Evolutionary conservation across 2,888 invertebrate species (phyloP).

Genomic region (Baronia brevicornis): DNA sequence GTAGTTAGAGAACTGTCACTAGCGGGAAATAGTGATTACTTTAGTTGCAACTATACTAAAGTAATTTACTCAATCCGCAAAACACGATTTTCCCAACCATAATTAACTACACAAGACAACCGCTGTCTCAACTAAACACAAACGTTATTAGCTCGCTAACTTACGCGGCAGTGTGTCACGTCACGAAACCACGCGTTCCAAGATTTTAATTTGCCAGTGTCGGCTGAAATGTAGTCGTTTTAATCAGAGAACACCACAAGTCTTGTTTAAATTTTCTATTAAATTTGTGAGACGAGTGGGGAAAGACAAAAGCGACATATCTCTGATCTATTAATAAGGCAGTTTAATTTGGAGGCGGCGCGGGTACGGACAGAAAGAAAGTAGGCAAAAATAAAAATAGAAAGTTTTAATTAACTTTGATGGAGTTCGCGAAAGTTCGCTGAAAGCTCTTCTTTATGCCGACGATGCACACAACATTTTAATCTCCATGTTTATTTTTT

Average conservation of each 20-base stretch:
- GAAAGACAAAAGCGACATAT: slow-evolving; percentile 63
- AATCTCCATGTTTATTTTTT: slow-evolving; percentile 4
- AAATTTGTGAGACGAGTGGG: slow-evolving; percentile 53
- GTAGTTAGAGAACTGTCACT: background rate
- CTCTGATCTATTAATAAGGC: slow-evolving; percentile 71
- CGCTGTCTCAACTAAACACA: slow-evolving; percentile 6
- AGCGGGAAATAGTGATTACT: background rate
- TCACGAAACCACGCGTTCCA: slow-evolving; percentile 42
- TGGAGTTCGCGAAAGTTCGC: slow-evolving; percentile 13
- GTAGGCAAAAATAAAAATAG: slow-evolving; percentile 13
- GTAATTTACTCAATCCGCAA: slow-evolving; percentile 3
- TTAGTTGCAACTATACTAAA: background rate
- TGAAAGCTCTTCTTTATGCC: slow-evolving; percentile 4
- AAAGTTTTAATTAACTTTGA: slow-evolving; percentile 22
- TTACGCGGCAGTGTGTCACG: slow-evolving; percentile 22
- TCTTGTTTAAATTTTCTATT: slow-evolving; percentile 69
- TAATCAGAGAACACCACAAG: slow-evolving; percentile 56
- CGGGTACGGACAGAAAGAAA: slow-evolving; percentile 26
- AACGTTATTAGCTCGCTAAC: slow-evolving; percentile 25
- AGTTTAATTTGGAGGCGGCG: slow-evolving; percentile 52
- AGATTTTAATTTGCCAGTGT: slow-evolving; percentile 58
- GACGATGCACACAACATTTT: slow-evolving; percentile 7
- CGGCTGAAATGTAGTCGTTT: slow-evolving; percentile 51
- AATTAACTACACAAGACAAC: slow-evolving; percentile 12
- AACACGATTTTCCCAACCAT: slow-evolving; percentile 7